phyloP scores from a whole-genome alignment of 1,140 invertebrate genomes.

The Hypsibius dujardini region DNA sequence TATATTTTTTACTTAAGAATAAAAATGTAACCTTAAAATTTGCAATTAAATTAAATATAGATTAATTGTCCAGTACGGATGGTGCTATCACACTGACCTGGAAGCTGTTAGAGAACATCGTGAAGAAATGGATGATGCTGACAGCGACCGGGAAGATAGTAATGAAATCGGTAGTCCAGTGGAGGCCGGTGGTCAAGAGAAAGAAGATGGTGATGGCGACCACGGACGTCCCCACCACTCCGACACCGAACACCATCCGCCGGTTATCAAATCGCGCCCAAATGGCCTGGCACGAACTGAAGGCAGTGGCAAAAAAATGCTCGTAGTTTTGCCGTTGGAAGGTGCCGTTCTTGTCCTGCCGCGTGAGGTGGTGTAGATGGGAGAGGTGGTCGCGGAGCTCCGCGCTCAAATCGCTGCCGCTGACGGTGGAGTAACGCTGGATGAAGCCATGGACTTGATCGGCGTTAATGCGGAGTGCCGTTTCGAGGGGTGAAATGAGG shows the following conservation, averaged over 20 bases:
- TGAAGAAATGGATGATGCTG: slow-evolving; percentile 25
- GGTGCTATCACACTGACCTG: slow-evolving; percentile 40
- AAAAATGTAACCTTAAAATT: too few relatives aligned
- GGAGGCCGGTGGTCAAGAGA: slow-evolving; percentile 20
- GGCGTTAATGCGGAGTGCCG: slow-evolving; percentile 51
- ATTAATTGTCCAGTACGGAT: too few relatives aligned
- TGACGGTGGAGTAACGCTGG: slow-evolving; percentile 37
- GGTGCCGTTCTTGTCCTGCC: not conserved
- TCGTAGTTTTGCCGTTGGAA: slow-evolving; percentile 25
- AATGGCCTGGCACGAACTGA: slow-evolving; percentile 51
- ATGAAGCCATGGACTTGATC: slow-evolving; percentile 50
- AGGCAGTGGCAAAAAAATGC: slow-evolving; percentile 42
- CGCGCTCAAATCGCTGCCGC: slow-evolving; percentile 24
- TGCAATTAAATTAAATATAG: too few relatives aligned
- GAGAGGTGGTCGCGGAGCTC: slow-evolving; percentile 37
- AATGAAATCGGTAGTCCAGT: slow-evolving; percentile 12
- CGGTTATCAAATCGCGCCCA: slow-evolving; percentile 66
- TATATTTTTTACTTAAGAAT: too few relatives aligned
- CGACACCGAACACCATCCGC: slow-evolving; percentile 52
- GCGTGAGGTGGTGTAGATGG: slow-evolving; percentile 18
- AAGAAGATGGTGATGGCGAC: slow-evolving; percentile 25
- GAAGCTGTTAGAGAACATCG: slow-evolving; percentile 71
- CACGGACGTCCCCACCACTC: slow-evolving; percentile 24
- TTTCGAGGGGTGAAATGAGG: slow-evolving; percentile 27
- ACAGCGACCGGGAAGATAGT: slow-evolving; percentile 21